Conservation (phyloP, 1,140 invertebrate species). For the Adelges cooleyi region DNA sequence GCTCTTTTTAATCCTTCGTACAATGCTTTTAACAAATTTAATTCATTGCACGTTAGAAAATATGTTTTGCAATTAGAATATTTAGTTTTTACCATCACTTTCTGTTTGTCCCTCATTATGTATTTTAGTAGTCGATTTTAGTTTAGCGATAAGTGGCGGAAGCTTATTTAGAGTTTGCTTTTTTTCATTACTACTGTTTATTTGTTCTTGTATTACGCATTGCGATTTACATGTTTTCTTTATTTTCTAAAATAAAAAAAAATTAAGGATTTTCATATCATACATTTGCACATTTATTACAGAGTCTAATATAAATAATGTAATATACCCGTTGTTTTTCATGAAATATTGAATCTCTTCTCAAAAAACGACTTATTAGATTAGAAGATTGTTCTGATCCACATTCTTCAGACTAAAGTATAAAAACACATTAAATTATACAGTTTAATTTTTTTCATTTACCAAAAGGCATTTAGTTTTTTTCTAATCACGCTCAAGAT, state of each 20-base stretch:
- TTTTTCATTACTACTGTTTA: slow-evolving; percentile 24
- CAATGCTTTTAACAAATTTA: slow-evolving; percentile 40
- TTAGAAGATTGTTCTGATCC: slow-evolving; percentile 59
- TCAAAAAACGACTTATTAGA: slow-evolving; percentile 53
- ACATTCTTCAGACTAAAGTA: slow-evolving; percentile 56
- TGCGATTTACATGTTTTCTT: slow-evolving; percentile 23
- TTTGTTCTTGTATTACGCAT: slow-evolving; percentile 1
- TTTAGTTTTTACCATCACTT: slow-evolving; percentile 47
- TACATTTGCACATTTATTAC: background rate
- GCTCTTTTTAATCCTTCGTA: slow-evolving; percentile 66
- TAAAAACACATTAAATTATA: background rate
- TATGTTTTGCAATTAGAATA: no score
- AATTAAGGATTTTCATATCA: background rate
- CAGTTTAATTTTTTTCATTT: background rate
- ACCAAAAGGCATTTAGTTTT: no score
- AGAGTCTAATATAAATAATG: no score
- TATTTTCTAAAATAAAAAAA: slow-evolving; percentile 14
- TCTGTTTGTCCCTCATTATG: slow-evolving; percentile 46
- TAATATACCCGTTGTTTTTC: slow-evolving; percentile 37
- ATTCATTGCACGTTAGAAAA: no score
- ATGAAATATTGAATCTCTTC: slow-evolving; percentile 48
- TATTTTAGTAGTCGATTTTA: slow-evolving; percentile 54
- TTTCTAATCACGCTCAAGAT: no score
- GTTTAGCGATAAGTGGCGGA: slow-evolving; percentile 54
- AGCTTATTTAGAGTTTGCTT: slow-evolving; percentile 32